Conservation (phyloP, 2,888 invertebrate species). For the Adelphocoris suturalis region DNA sequence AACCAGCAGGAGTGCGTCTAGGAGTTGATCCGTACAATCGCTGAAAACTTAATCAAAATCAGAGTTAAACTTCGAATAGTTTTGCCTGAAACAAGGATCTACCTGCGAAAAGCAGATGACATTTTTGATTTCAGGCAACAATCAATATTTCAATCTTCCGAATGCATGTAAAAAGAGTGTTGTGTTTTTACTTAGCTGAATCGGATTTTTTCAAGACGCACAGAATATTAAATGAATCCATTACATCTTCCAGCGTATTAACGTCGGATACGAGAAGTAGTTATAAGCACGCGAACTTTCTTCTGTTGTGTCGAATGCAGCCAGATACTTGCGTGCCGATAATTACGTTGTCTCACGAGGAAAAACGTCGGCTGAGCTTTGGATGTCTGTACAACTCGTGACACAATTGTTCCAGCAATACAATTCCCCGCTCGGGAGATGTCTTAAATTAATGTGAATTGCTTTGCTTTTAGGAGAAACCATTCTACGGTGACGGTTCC, state of each 20-base stretch:
- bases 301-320: not conserved
- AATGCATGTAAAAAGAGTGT: too few relatives aligned
- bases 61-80: too few relatives aligned
- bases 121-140: too few relatives aligned
- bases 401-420: not conserved
- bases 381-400: not conserved
- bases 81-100: too few relatives aligned
- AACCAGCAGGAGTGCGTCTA: too few relatives aligned
- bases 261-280: not conserved
- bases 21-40: too few relatives aligned
- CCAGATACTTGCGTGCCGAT: slow-evolving; percentile 8
- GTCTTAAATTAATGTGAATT: not conserved
- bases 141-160: too few relatives aligned
- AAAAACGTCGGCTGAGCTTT: not conserved
- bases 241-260: not conserved
- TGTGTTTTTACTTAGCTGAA: not conserved
- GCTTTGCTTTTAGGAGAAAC: not conserved
- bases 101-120: too few relatives aligned
- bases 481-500: too few relatives aligned
- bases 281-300: not conserved
- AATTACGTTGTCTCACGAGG: slow-evolving; percentile 5
- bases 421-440: not conserved
- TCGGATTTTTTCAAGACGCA: not conserved
- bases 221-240: slow-evolving; percentile 11
- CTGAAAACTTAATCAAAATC: too few relatives aligned